These are phyloP conservation scores for Amphiprion percula DNA, from an alignment of 2,113 vertebrate genomes.

Conservation along the genomic window DNA sequence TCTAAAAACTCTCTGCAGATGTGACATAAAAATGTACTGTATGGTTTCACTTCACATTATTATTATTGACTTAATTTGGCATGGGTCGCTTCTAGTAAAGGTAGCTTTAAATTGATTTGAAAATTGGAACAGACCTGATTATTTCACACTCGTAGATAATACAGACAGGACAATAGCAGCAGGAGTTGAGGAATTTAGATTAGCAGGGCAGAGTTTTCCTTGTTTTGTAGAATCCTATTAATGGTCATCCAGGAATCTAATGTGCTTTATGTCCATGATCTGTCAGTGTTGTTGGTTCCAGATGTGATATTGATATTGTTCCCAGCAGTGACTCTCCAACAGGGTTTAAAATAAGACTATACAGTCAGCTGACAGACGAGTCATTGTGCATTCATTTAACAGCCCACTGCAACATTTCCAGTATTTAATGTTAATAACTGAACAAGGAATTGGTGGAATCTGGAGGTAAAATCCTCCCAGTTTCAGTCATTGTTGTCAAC, in stretches of 20 bases:
- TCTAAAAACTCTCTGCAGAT: no score
- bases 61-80: no score
- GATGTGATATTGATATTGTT: conserved; percentile 28
- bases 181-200: no score
- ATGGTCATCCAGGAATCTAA: conserved; percentile 51
- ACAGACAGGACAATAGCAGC: background rate
- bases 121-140: no score
- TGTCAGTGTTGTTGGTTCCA: conserved; percentile 46
- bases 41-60: no score
- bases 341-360: background rate
- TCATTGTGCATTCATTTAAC: conserved; percentile 7
- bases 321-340: conserved; percentile 2
- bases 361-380: background rate
- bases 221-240: background rate
- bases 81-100: no score
- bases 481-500: conserved; percentile 17
- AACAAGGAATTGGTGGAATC: background rate
- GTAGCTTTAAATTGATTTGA: no score
- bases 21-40: no score
- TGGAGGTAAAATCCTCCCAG: conserved; percentile 1
- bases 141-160: background rate
- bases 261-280: conserved; percentile 64
- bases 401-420: conserved; percentile 19
- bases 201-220: background rate
- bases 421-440: conserved; percentile 1